phyloP scores from a whole-genome alignment of 2,113 vertebrate genomes.

The Mobula birostris region DNA sequence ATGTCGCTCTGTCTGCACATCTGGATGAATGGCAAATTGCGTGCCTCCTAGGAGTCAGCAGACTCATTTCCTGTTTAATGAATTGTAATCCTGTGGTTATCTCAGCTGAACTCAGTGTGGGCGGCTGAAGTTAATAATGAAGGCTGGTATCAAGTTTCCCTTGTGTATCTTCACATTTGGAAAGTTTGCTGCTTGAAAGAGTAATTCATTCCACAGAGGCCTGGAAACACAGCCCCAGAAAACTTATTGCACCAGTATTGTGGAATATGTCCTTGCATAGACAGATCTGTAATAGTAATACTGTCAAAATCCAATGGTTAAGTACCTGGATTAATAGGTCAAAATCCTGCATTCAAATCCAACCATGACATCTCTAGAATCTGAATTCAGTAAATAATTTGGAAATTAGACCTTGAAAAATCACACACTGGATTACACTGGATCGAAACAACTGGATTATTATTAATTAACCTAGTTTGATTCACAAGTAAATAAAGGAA shows the following conservation, averaged over 20 bases:
- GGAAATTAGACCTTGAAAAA: too few species aligned
- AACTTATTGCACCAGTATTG: neutral
- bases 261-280: neutral
- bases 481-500: too few species aligned
- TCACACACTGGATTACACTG: too few species aligned
- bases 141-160: neutral
- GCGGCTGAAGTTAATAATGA: neutral
- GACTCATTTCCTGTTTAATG: constrained; percentile 9
- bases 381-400: too few species aligned
- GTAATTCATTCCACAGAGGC: neutral
- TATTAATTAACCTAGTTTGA: too few species aligned
- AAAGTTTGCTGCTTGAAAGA: neutral
- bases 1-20: neutral
- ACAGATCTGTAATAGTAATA: too few species aligned
- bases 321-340: too few species aligned
- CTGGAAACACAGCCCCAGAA: neutral
- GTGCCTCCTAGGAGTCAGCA: neutral
- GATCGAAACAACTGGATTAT: too few species aligned
- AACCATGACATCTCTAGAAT: too few species aligned
- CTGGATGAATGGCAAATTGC: neutral
- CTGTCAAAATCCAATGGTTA: too few species aligned
- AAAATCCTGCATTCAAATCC: too few species aligned
- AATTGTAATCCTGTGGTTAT: neutral
- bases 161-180: neutral
- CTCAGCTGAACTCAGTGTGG: neutral